phyloP scores from a whole-genome alignment of 2,888 invertebrate species.

The Aspidapion aeneum region DNA sequence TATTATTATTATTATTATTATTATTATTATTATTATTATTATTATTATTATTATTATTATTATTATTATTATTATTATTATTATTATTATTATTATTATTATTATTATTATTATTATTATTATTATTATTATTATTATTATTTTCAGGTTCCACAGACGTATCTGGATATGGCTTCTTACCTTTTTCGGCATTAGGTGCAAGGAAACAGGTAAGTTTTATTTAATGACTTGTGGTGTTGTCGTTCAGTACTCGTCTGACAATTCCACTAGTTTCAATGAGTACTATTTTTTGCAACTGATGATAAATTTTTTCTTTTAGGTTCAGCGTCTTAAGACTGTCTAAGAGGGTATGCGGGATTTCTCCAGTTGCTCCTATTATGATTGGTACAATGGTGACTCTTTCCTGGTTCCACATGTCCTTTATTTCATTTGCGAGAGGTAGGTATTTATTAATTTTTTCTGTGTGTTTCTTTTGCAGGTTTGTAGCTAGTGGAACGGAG shows the following conservation, averaged over 20 bases:
- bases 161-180: neutral
- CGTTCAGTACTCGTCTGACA: neutral
- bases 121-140: neutral
- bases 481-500: neutral
- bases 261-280: neutral
- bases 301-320: neutral
- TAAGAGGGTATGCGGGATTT: neutral
- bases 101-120: neutral
- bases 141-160: neutral
- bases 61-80: constrained; percentile 9
- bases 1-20: constrained; percentile 9
- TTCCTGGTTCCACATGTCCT: neutral
- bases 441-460: neutral
- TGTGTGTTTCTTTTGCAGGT: neutral
- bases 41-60: constrained; percentile 9
- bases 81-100: constrained; percentile 7
- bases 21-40: constrained; percentile 9
- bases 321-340: neutral
- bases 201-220: neutral
- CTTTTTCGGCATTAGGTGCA: no score
- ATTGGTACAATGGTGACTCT: neutral
- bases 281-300: neutral
- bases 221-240: neutral
- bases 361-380: neutral
- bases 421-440: neutral